Base-by-base conservation (phyloP, 2,888 invertebrate species). In the Epirrhoe tristata region DNA sequence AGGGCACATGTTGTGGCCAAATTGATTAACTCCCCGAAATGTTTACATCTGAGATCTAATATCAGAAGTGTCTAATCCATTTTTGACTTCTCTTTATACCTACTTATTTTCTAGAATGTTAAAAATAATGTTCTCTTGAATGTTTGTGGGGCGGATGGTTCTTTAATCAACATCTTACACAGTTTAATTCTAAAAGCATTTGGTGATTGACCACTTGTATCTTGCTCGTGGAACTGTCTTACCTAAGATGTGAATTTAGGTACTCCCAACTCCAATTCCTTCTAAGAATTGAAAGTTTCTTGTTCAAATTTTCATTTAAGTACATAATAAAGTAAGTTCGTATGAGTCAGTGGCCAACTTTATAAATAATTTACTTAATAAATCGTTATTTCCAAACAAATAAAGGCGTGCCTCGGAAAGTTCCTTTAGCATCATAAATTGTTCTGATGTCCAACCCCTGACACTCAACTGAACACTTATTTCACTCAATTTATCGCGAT, bases 401-500 rank as follows among this genome's bases (percentile, higher is more conserved):
- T 34, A 24, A 24, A 32, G 39, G 36, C 48, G 36, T 14, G n/a
- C 52, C 31, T 17, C 7, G 43, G 6, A 52, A 52, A 57, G 43
- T 56, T 31, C 56, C 36, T 10, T 6, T 39, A 6, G 32, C 43
- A 60, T 51, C 10, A 36, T 57, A 52, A 53, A 24, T 54, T 56
- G 31, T 16, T 58, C 10, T 51, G 48, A 57, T 50, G 50, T 65
- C 63, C 58, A 54, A 62, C 52, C 59, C 53, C 24, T 39, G 62
- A 50, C n/a, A n/a, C n/a, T n/a, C n/a, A 65, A 39, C 52, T 56
- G 54, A 63, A 68, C 64, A 69, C 63, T 71, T 71, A 66, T 74
- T 74, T 74, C 73, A 63, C 71, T 74, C 75, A 73, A 74, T 79
- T 77, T 74, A 72, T 70, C 75, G 68, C 69, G 72, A 76, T 43